Evolutionary conservation across 2,888 invertebrate genomes (phyloP), one percentile per base, ranked within the genome.

Genomic region (Osedax fenrisi): DNA sequence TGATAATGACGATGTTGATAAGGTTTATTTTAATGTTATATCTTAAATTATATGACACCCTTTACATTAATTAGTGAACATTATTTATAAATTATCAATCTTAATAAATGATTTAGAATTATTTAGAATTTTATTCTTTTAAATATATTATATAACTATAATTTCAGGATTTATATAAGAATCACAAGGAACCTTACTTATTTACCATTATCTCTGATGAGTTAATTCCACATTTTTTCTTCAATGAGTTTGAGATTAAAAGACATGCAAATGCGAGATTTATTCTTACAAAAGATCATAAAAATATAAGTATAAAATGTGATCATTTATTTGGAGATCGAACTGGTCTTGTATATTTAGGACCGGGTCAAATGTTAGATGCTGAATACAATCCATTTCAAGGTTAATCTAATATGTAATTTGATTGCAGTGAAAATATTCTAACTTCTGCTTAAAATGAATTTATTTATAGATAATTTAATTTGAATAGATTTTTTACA

Each of bases 151-250:
- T n/a, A n/a, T n/a, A 10, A 41, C 17, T 5, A 41, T 41, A 41
- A 5, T 17, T 10, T 41, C 17, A 41, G 25, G 76, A 79, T 27
- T 73, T 80, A 27, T 81, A 80, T 78, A 64, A 56, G 21, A 68
- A 76, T 25, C 80, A 81, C 74, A 77, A 75, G 3, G 79, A 79
- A 61, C 81, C 81, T 5, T 81, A 81, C 80, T 76, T 81, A 2
- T 81, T 79, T 70, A 78, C 81, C 10, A 76, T 78, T 62, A 71
- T 81, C 17, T 77, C 76, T 74, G 81, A 80, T 71, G 78, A 76
- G 0, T 69, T 27, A n/a, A 75, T 78, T 17, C 72, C 62, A 22
- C 73, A 75, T 25, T 81, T 81, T 76, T 79, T 79, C 68, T 80
- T 80, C 78, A 79, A 81, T 77, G 81, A 81, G 76, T 79, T 77